Evolutionary conservation across 2,888 invertebrate genomes (phyloP).

Genomic region (Aporophyla nigra): DNA sequence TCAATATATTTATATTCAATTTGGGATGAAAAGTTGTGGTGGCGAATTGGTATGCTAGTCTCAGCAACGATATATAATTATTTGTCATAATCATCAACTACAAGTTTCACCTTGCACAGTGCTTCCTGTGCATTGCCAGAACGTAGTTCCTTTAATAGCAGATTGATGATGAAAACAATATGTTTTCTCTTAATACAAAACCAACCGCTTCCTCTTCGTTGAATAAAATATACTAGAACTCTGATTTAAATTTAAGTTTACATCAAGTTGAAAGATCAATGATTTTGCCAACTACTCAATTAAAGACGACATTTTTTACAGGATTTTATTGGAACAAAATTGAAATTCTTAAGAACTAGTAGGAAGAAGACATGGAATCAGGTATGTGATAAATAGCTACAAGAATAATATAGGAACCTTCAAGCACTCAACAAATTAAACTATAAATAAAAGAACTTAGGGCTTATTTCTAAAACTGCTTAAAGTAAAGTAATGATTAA

Average conservation of each 20-base stretch:
- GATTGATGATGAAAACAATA: constrained; percentile 12
- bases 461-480: not conserved
- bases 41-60: not conserved
- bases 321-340: too few species aligned
- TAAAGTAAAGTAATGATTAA: not conserved
- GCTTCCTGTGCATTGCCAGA: constrained; percentile 1
- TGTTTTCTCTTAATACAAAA: constrained; percentile 5
- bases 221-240: too few species aligned
- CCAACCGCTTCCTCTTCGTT: too few species aligned
- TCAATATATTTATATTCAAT: too few species aligned
- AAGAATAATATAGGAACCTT: not conserved
- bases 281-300: not conserved
- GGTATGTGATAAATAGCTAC: too few species aligned
- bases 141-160: not conserved
- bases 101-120: not conserved
- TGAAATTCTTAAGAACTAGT: too few species aligned
- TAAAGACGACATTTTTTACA: not conserved
- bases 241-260: not conserved
- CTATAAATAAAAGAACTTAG: not conserved
- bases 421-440: not conserved
- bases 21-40: not conserved
- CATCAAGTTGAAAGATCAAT: not conserved
- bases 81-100: not conserved
- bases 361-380: too few species aligned
- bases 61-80: not conserved